These are phyloP conservation scores for Camponotus vicinus DNA, from an alignment of 1,140 invertebrate genomes.

Conservation along the genomic window DNA sequence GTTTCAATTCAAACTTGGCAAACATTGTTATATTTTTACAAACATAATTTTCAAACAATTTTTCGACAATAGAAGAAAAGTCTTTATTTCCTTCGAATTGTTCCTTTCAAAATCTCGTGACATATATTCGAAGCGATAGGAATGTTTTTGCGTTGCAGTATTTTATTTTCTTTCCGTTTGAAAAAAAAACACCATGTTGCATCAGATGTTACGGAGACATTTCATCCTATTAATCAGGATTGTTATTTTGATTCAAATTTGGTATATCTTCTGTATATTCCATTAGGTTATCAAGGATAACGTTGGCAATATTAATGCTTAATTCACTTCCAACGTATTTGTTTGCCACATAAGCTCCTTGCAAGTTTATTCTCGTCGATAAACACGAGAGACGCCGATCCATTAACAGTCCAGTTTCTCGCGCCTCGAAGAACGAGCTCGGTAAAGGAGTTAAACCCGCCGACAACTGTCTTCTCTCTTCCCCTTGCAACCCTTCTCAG, in stretches of 20 bases:
- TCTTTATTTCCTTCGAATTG: background rate
- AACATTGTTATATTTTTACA: background rate
- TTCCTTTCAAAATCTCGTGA: background rate
- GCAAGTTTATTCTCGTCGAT: slow-evolving; percentile 35
- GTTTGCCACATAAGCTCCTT: slow-evolving; percentile 22
- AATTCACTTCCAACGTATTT: slow-evolving; percentile 11
- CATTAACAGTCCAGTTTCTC: slow-evolving; percentile 52
- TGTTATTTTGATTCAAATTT: background rate
- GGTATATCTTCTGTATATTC: background rate
- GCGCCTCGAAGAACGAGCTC: slow-evolving; percentile 20
- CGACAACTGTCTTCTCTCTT: slow-evolving; percentile 35
- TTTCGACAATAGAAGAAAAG: background rate
- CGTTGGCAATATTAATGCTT: slow-evolving; percentile 27
- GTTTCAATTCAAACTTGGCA: background rate
- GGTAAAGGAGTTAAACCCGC: slow-evolving; percentile 17
- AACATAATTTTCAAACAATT: background rate
- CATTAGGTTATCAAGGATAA: slow-evolving; percentile 4
- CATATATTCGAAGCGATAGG: background rate
- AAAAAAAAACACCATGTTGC: background rate
- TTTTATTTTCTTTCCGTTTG: background rate
- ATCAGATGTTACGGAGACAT: slow-evolving; percentile 11
- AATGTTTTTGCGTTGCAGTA: background rate
- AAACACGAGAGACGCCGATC: background rate
- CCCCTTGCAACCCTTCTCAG: slow-evolving; percentile 24
- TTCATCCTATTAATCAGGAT: background rate